These are phyloP conservation scores for Cottoperca gobio DNA, from an alignment of 2,797 vertebrate species.

Conservation along the genomic window DNA sequence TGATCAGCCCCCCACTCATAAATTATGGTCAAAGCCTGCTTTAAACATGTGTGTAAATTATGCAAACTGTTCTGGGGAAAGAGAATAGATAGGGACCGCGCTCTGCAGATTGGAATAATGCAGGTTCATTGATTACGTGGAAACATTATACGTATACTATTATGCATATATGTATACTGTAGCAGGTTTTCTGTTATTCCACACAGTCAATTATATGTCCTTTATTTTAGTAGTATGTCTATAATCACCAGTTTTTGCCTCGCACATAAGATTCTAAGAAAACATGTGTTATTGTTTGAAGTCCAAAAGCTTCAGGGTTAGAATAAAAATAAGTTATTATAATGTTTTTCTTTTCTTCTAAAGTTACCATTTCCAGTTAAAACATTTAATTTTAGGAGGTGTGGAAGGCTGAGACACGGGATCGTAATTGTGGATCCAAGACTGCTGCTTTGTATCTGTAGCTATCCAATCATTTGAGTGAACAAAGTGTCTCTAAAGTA, in stretches of 20 bases:
- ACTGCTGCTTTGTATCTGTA: slow-evolving; percentile 10
- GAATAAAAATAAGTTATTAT: no score
- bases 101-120: slow-evolving; percentile 4
- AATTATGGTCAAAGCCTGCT: slow-evolving; percentile 43
- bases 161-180: no score
- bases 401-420: not conserved
- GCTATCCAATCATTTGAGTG: not conserved
- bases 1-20: slow-evolving; percentile 39
- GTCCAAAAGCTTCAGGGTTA: no score
- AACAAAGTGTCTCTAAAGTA: slow-evolving; percentile 13
- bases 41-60: slow-evolving; percentile 43
- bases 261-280: not conserved
- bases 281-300: not conserved
- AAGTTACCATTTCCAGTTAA: not conserved
- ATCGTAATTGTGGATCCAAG: not conserved
- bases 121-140: slow-evolving; percentile 20
- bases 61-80: slow-evolving; percentile 25
- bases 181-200: not conserved
- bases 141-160: not conserved
- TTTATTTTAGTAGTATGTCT: not conserved
- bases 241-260: no score
- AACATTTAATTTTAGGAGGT: not conserved
- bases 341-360: not conserved
- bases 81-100: slow-evolving; percentile 1
- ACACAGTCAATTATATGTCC: not conserved